phyloP scores from a whole-genome alignment of 2,113 vertebrate genomes.

The Haliaeetus leucogaster region DNA sequence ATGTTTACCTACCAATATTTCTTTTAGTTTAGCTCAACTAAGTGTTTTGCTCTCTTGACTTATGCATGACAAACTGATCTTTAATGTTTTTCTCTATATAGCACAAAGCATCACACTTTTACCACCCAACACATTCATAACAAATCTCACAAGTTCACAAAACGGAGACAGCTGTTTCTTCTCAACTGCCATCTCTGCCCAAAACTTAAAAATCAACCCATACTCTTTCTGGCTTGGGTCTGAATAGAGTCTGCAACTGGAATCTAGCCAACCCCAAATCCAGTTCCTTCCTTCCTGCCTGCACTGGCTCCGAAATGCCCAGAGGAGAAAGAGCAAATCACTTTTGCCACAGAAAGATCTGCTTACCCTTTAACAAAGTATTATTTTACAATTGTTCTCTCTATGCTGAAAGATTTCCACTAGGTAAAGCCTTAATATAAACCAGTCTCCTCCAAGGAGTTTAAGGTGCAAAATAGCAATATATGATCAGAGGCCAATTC shows the following conservation, averaged over 20 bases:
- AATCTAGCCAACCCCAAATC: slow-evolving; percentile 1
- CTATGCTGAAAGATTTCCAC: neutral
- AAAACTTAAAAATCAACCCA: neutral
- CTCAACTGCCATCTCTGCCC: slow-evolving; percentile 5
- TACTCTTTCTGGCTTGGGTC: neutral
- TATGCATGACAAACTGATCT: neutral
- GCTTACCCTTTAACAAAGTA: neutral
- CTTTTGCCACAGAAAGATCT: neutral
- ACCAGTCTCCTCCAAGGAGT: neutral
- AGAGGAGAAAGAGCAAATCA: slow-evolving; percentile 7
- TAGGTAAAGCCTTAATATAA: neutral
- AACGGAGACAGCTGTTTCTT: neutral
- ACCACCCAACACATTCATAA: neutral
- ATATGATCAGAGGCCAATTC: neutral
- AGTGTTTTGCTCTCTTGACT: neutral
- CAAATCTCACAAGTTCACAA: neutral
- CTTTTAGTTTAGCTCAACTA: neutral
- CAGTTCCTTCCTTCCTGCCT: neutral
- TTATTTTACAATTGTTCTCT: neutral
- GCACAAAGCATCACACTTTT: neutral
- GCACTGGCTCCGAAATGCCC: neutral
- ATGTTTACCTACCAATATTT: neutral
- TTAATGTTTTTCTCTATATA: neutral
- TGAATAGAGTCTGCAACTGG: neutral
- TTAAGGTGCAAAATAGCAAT: slow-evolving; percentile 25